Evolutionary conservation across 2,113 vertebrate genomes (phyloP), one percentile per base, ranked within the genome.

Genomic region (Lophius piscatorius): DNA sequence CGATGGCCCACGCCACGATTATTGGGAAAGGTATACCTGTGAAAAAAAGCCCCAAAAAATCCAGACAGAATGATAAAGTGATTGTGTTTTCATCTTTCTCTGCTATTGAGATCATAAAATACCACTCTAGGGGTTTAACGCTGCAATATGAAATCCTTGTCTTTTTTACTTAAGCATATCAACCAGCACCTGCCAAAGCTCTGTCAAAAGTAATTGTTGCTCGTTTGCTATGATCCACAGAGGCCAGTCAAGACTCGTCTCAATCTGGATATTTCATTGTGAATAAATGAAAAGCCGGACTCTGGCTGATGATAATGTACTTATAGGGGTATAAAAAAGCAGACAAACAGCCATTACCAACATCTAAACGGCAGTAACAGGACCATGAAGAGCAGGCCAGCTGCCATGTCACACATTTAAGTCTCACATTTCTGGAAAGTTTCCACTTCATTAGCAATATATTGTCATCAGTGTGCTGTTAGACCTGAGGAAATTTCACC

Each of bases 11-110:
- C 5, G 94, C 93, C 13, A 96, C 85, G 3, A 96, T 97, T 76
- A 98, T 95, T 12, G 94, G 96, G 40, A 97, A 93, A 0, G 96
- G 96, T 18, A 97, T 96, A 90, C 95, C 96, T 98, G 85, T 0
- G 34, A 60, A 44, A 13, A 5, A 34, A 35, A 29, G n/a, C 1
- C 41, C 22, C 29, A 16, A 9, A 41, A 29, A 41, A 14, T 17
- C 16, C 8, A 4, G 2, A 60, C 12, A 52, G 40, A 69, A 28
- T 65, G 36, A 77, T 48, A 59, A 8, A n/a, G 39, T 50, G 36
- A 17, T 48, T 55, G 38, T 20, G 40, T 61, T 56, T 74, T 63
- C 31, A 63, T 63, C 35, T 66, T 44, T 50, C 40, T 48, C 57
- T 74, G 48, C 40, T 35, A 24, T 62, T 72, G 57, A 82, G 16